Percentiles rank a stretch among this genome's conserved stretches.
phyloP scores from a whole-genome alignment of 2,113 vertebrate genomes.

The Anolis carolinensis region DNA sequence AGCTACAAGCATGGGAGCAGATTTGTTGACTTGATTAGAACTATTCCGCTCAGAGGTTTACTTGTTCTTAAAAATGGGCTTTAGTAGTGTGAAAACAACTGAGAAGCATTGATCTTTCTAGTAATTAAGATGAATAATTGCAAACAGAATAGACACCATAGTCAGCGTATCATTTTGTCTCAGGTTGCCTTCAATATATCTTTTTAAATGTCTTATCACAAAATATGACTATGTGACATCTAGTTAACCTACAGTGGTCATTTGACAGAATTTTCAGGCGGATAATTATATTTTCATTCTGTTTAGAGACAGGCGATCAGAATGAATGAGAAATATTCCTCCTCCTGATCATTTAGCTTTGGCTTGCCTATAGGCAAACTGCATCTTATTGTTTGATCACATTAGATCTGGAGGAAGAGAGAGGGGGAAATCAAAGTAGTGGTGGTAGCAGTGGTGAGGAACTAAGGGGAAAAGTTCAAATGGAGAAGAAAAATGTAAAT shows the following conservation, averaged over 20 bases:
- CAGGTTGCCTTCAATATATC: background rate
- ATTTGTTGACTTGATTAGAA: background rate
- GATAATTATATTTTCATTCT: background rate
- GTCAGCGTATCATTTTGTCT: background rate
- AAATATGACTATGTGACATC: background rate
- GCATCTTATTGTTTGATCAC: background rate
- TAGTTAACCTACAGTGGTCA: background rate
- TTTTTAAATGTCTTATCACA: background rate
- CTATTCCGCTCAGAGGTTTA: background rate
- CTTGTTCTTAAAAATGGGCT: background rate
- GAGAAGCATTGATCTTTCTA: background rate
- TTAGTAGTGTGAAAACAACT: background rate
- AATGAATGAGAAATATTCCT: conserved; percentile 8
- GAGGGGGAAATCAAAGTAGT: no score
- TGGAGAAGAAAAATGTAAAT: no score
- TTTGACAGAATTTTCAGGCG: conserved; percentile 13
- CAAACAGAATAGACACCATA: background rate
- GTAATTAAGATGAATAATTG: background rate
- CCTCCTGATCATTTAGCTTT: background rate
- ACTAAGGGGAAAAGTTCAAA: no score
- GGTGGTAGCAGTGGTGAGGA: no score
- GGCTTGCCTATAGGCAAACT: background rate
- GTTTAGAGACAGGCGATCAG: background rate
- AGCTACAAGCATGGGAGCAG: background rate
- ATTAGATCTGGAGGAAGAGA: background rate